phyloP scores from a whole-genome alignment of 37 sponge, comb jelly and placozoan species.

The Crambe crambe region DNA sequence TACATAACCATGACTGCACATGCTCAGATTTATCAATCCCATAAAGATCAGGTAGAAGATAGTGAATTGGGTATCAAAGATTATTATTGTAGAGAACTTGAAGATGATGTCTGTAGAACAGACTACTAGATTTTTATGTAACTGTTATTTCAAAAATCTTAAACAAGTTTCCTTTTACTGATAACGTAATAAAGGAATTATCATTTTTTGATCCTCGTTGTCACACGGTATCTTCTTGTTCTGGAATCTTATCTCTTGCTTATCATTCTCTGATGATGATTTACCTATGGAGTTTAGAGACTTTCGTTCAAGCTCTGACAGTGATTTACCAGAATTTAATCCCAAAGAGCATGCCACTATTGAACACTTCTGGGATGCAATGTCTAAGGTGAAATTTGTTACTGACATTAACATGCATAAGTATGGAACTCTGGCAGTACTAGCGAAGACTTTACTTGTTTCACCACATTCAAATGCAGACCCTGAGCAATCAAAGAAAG shows the following conservation, averaged over 20 bases:
- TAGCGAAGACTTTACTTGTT: conserved; percentile 24
- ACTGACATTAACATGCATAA: not conserved
- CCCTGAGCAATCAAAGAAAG: conserved; percentile 26
- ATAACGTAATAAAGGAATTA: conserved; percentile 2
- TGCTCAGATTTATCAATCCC: not conserved
- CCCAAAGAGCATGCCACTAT: conserved; percentile 17
- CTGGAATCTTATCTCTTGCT: conserved; percentile 13
- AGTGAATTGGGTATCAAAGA: not conserved
- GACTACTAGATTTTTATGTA: conserved; percentile 13
- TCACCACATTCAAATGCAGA: conserved; percentile 46
- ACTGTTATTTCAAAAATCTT: conserved; percentile 4
- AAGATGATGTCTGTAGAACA: conserved; percentile 11
- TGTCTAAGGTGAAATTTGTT: conserved; percentile 7
- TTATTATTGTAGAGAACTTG: conserved; percentile 10
- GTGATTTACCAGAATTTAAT: conserved; percentile 9
- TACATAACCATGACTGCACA: too few relatives aligned
- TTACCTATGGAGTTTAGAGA: conserved; percentile 22
- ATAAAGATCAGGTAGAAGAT: not conserved
- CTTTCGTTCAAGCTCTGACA: conserved; percentile 6
- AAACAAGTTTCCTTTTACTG: conserved; percentile 12
- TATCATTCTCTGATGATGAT: conserved; percentile 11
- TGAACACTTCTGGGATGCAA: conserved; percentile 23
- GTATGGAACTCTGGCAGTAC: conserved; percentile 23
- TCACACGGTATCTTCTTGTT: not conserved
- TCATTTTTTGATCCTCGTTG: not conserved